phyloP scores from a whole-genome alignment of 1,140 invertebrate genomes.

The Ceratosolen fusciceps region DNA sequence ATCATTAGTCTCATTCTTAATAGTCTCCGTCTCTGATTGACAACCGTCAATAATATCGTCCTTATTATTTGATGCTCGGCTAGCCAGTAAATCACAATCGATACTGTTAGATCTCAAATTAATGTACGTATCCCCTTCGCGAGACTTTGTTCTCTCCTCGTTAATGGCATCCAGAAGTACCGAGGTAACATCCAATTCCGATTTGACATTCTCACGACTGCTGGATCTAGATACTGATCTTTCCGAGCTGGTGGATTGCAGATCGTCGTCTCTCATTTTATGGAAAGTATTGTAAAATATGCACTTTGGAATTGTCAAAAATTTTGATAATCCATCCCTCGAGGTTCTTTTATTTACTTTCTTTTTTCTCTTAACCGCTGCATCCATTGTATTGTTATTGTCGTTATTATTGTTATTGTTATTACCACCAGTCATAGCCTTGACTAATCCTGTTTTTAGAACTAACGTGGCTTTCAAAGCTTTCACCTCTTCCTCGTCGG shows the following conservation, averaged over 20 bases:
- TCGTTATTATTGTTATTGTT: no score
- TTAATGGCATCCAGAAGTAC: conserved; percentile 30
- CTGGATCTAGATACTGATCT: conserved; percentile 55
- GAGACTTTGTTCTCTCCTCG: conserved; percentile 34
- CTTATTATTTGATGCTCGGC: not conserved
- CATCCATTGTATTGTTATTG: conserved; percentile 38
- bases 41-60: not conserved
- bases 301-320: conserved; percentile 64
- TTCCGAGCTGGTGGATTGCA: conserved; percentile 47
- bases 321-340: conserved; percentile 63
- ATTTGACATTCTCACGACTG: conserved; percentile 55
- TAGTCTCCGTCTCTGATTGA: not conserved
- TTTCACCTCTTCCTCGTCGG: conserved; percentile 52
- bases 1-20: conserved; percentile 18
- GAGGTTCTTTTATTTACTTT: conserved; percentile 51
- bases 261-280: conserved; percentile 57
- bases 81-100: not conserved
- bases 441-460: conserved; percentile 65
- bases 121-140: conserved; percentile 38
- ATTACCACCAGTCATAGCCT: conserved; percentile 61
- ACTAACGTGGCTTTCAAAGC: conserved; percentile 65
- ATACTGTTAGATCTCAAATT: conserved; percentile 49
- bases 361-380: conserved; percentile 42
- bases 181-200: conserved; percentile 43
- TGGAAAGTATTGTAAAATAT: conserved; percentile 66